A percentile compares a stretch with the other conserved stretches of the same genome.
Evolutionary conservation across 2,113 vertebrate species (phyloP).

Genomic region (Suncus etruscus): DNA sequence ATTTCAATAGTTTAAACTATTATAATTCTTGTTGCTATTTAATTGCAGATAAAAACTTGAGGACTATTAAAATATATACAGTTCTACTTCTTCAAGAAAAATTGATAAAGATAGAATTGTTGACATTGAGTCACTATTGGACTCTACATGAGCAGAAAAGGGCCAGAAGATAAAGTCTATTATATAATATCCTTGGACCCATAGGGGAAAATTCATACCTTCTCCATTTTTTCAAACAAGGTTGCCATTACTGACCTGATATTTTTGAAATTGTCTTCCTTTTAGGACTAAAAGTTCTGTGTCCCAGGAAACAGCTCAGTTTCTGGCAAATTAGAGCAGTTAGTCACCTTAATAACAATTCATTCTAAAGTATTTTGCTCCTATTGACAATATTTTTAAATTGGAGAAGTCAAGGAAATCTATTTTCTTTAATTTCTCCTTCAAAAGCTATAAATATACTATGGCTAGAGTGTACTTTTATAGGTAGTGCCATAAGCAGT

Average conservation of each 20-base stretch:
- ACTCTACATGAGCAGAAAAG: background rate
- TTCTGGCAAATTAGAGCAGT: slow-evolving; percentile 34
- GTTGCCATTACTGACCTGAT: slow-evolving; percentile 50
- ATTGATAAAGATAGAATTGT: slow-evolving; percentile 25
- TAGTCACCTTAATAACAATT: slow-evolving; percentile 65
- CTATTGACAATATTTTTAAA: slow-evolving; percentile 53
- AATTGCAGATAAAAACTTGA: slow-evolving; percentile 34
- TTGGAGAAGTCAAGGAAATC: slow-evolving; percentile 41
- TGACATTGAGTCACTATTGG: background rate
- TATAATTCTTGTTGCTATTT: slow-evolving; percentile 24
- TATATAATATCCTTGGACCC: background rate
- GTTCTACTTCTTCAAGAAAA: slow-evolving; percentile 2
- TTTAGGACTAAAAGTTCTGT: slow-evolving; percentile 55
- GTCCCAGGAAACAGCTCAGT: slow-evolving; percentile 56
- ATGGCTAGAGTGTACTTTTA: slow-evolving; percentile 25
- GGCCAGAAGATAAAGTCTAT: slow-evolving; percentile 4
- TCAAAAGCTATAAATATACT: slow-evolving; percentile 56
- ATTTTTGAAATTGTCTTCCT: slow-evolving; percentile 51
- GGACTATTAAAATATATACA: slow-evolving; percentile 4
- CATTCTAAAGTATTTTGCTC: slow-evolving; percentile 15
- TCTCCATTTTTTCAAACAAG: slow-evolving; percentile 3
- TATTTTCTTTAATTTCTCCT: slow-evolving; percentile 67
- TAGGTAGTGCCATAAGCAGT: slow-evolving; percentile 52
- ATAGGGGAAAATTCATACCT: background rate
- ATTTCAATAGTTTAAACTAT: too few relatives aligned